Evolutionary conservation across 2,797 vertebrate species (phyloP).

Genomic region (Aselliscus stoliczkanus): DNA sequence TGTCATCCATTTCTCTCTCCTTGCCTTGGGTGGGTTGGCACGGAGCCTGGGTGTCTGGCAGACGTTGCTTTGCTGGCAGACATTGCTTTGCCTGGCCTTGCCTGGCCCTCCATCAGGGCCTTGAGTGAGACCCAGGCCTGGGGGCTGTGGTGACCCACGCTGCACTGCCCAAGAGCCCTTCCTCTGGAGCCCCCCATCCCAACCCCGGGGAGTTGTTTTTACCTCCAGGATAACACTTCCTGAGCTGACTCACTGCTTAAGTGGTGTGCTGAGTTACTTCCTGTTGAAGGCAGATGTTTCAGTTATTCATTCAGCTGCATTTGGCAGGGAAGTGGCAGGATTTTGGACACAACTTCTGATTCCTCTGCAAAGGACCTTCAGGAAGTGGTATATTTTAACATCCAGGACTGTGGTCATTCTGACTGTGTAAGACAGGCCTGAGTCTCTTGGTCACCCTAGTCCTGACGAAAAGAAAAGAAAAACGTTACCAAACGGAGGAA

Average conservation of each 20-base stretch:
- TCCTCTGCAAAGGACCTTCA: neutral
- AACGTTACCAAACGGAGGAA: neutral
- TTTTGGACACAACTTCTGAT: neutral
- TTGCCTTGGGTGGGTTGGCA: neutral
- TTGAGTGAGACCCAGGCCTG: neutral
- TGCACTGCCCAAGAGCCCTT: neutral
- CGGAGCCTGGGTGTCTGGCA: neutral
- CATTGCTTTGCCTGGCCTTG: neutral
- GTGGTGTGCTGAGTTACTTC: neutral
- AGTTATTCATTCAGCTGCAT: slow-evolving; percentile 4
- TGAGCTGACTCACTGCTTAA: slow-evolving; percentile 19
- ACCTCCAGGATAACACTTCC: neutral
- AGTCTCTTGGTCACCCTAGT: neutral
- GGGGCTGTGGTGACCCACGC: rapidly evolving
- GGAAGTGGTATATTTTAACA: neutral
- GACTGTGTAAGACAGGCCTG: neutral
- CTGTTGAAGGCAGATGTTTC: neutral
- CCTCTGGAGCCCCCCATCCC: neutral
- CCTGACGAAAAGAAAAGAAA: neutral
- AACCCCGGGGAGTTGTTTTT: neutral
- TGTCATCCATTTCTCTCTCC: neutral
- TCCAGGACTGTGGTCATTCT: neutral
- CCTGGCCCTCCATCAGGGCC: neutral
- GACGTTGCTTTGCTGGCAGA: neutral
- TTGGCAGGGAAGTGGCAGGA: neutral